Base-by-base conservation (phyloP, 2,888 invertebrate genomes). In the Campoplex capitator region DNA sequence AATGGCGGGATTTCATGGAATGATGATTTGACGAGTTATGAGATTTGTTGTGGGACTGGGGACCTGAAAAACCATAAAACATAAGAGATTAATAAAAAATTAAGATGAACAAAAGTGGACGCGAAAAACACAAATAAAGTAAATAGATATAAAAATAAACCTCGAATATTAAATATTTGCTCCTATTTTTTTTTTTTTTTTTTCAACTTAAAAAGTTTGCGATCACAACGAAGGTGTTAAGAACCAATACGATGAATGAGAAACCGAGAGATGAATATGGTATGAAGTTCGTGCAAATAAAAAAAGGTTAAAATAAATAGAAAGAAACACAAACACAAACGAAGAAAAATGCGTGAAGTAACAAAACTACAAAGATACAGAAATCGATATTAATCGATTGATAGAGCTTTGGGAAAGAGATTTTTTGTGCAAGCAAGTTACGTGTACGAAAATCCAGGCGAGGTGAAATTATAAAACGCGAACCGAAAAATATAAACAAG, bases 1-100 rank as follows among this genome's bases (percentile, higher is more conserved):
- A 89, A 90, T 91, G 91, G 89, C 91, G 93, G 88, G 91, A 88
- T 91, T 92, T 93, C 91, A 92, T 94, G 94, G 94, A 94, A 94
- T 94, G 94, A 93, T 93, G 93, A 94, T 92, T 93, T 90, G 92
- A 93, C 92, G 93, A 92, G 91, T 93, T 93, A 92, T 93, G 93
- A 92, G 90, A 91, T 91, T 92, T 92, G 88, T 90, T 92, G 90
- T 91, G 88, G 91, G 92, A 90, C 91, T 90, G 91, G 91, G 92
- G 91, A 93, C 93, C 94, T 94, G 92, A 74, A 94, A 94, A 90
- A 87, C 54, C 75, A 88, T 88, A 56, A 84, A 84, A 88, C 88
- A 90, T 56, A 88, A 85, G 77, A 83, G 35, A 88, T 85, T 88
- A 86, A 86, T 75, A 11, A 82, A 76, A 85, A 86, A 88, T 83